These are phyloP conservation scores for Willowsia nigromaculata DNA, from an alignment of 2,888 invertebrate genomes.

Conservation along the genomic window DNA sequence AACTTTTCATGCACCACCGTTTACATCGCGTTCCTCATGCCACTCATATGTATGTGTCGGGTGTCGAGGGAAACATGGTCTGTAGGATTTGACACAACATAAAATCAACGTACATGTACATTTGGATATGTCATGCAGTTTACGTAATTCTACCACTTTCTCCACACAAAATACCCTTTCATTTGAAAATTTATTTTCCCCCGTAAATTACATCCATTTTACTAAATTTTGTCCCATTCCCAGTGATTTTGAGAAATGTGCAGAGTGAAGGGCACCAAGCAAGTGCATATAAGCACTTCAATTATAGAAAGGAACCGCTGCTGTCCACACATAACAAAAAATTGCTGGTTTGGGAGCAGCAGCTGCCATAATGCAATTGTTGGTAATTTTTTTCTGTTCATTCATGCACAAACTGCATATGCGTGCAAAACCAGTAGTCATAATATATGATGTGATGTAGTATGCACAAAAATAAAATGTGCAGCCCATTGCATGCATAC, in stretches of 20 bases:
- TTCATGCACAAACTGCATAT: not conserved
- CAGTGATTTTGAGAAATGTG: not conserved
- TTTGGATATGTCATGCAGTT: not conserved
- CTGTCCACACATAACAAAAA: not conserved
- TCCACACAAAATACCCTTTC: not conserved
- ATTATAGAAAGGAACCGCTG: not conserved
- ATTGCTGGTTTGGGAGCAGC: not conserved
- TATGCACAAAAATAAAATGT: slow-evolving; percentile 23
- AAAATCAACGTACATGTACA: not conserved
- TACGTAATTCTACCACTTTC: not conserved
- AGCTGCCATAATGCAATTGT: not conserved
- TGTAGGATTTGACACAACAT: not conserved
- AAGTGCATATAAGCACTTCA: not conserved
- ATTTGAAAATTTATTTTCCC: not conserved
- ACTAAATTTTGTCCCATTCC: not conserved
- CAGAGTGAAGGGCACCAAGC: not conserved
- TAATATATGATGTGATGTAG: too few species aligned
- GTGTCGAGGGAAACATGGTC: not conserved
- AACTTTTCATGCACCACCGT: slow-evolving; percentile 2
- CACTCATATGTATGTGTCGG: not conserved
- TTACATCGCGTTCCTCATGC: not conserved
- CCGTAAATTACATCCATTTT: not conserved
- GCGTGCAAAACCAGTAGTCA: not conserved
- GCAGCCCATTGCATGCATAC: slow-evolving; percentile 1
- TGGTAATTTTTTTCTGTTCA: not conserved